Conservation (phyloP, 2,113 vertebrate species). For the Lasiurus borealis region DNA sequence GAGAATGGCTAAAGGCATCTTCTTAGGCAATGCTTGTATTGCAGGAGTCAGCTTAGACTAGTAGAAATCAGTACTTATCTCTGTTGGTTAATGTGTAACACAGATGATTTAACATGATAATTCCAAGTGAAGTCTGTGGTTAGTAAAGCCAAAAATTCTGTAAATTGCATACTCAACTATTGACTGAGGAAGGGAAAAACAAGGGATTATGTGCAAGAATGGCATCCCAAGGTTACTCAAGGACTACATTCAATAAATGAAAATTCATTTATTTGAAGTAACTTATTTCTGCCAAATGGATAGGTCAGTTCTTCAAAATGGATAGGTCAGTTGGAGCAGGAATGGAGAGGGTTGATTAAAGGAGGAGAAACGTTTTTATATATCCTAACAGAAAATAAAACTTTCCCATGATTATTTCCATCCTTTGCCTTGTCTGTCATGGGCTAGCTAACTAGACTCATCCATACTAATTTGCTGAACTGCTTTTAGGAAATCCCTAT, state of each 20-base stretch:
- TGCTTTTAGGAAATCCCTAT: constrained; percentile 59
- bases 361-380: background rate
- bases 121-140: constrained; percentile 44
- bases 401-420: background rate
- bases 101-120: background rate
- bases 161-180: background rate
- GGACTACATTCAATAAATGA: background rate
- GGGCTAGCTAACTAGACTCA: constrained; percentile 42
- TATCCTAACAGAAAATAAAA: background rate
- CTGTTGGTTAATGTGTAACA: constrained; percentile 45
- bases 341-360: background rate
- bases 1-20: constrained; percentile 31
- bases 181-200: constrained; percentile 35
- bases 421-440: background rate
- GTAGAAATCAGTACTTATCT: constrained; percentile 36
- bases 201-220: constrained; percentile 8
- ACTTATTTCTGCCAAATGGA: constrained; percentile 28
- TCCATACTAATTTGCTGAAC: constrained; percentile 18
- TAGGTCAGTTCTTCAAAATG: constrained; percentile 18
- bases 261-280: constrained; percentile 47
- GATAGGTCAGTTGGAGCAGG: background rate
- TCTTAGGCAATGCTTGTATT: background rate
- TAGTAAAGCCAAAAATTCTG: constrained; percentile 45
- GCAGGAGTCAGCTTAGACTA: background rate
- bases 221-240: constrained; percentile 54